Evolutionary conservation across 2,797 vertebrate genomes (phyloP).

Genomic region (Pipistrellus nathusii): DNA sequence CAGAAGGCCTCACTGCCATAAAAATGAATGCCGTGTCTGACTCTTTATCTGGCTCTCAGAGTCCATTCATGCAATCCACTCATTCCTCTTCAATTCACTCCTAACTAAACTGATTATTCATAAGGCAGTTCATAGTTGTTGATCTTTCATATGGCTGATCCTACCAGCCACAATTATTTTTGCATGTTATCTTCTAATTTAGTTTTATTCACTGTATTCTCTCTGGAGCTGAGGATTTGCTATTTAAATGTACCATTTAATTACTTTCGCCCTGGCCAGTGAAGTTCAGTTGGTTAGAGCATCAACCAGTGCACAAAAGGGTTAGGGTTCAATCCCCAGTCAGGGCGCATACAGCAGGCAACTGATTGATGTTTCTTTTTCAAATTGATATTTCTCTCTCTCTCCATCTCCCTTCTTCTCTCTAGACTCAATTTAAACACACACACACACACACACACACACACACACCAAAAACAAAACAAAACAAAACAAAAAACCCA

Average conservation of each 20-base stretch:
- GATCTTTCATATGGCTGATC: background rate
- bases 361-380: background rate
- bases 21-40: constrained; percentile 48
- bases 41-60: constrained; percentile 31
- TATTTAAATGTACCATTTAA: constrained; percentile 41
- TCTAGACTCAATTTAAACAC: background rate
- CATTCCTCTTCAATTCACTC: background rate
- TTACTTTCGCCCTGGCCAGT: background rate
- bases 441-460: no score
- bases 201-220: constrained; percentile 25
- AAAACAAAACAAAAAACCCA: background rate
- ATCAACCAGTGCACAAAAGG: background rate
- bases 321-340: background rate
- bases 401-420: background rate
- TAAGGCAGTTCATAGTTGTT: background rate
- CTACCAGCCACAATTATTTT: background rate
- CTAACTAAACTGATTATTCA: background rate
- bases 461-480: no score
- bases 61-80: background rate
- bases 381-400: background rate
- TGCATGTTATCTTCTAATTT: constrained; percentile 6
- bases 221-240: background rate
- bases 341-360: background rate
- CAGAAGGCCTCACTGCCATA: constrained; percentile 12
- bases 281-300: background rate